Base-by-base conservation (phyloP, 2,113 vertebrate genomes). In the Forbesichthys agassizii region DNA sequence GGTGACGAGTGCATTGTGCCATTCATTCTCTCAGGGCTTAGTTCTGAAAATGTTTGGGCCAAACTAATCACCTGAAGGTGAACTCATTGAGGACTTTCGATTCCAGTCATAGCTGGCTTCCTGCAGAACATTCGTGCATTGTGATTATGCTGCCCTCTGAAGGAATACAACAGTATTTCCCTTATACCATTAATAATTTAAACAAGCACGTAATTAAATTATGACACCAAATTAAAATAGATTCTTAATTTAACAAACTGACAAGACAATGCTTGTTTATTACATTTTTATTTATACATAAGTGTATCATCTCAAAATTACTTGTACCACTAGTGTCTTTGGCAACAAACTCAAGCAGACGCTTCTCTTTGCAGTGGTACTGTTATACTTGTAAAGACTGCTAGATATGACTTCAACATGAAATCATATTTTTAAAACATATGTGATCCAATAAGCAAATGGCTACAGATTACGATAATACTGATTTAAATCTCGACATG, bases 81-180 rank as follows among this genome's bases (percentile, higher is more conserved):
- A 85, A 87, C 84, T 88, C 88, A 89, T 86, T 86, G 74, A 81
- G 13, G 74, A 85, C 68, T 89, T 90, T 85, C 84, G 78, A 33
- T 80, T 84, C 55, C 33, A 51, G 47, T 27, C 27, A 27, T 27
- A 60, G 57, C 69, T 71, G 78, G 76, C 73, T 78, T 85, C 59
- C 57, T 56, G 58, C 60, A 13, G 2, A n/a, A 20, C 57, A 36
- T 10, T 12, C 16, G 56, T 1, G 20, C 49, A 36, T 16, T 27
- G 71, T 7, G 49, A 11, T 56, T 12, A 8, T 68, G 79, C 77
- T 79, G 81, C 88, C 90, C 69, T 62, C 88, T 73, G 8, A 1
- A 1, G 90, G 77, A 0, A 3, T 0, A 36, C 68, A 4, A 0
- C 6, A 11, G 73, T 73, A 80, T 66, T 69, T 67, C 84, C 20